Evolutionary conservation across 2,797 vertebrate species (phyloP).

Genomic region (Hemitrygon akajei): DNA sequence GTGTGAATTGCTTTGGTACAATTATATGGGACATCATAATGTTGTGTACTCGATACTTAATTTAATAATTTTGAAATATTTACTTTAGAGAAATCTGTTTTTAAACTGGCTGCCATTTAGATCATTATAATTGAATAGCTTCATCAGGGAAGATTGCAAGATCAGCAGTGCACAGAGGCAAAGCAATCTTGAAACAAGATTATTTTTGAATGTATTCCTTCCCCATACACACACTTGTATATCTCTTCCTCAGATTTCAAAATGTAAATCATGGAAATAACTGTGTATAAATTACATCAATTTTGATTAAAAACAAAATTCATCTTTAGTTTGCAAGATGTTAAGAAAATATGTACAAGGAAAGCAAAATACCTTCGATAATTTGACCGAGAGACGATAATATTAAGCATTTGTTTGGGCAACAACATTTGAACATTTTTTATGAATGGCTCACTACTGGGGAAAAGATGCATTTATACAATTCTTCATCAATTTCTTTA

Average conservation of each 20-base stretch:
- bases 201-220: not conserved
- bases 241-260: not conserved
- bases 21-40: not conserved
- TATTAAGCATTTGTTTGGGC: not conserved
- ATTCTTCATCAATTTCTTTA: not conserved
- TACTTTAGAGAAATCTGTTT: not conserved
- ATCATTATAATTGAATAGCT: not conserved
- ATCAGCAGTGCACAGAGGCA: not conserved
- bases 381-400: not conserved
- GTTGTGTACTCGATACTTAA: not conserved
- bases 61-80: not conserved
- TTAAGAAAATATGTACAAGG: not conserved
- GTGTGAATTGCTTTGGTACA: not conserved
- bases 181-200: not conserved
- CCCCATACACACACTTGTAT: not conserved
- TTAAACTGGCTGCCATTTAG: not conserved
- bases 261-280: not conserved
- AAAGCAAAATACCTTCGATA: not conserved
- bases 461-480: not conserved
- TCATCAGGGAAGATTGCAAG: not conserved
- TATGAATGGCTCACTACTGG: not conserved
- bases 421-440: not conserved
- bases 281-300: not conserved
- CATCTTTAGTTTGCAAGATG: not conserved
- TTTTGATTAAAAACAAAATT: not conserved